phyloP scores from a whole-genome alignment of 2,797 vertebrate genomes.

The Mormyrops boulengeri region DNA sequence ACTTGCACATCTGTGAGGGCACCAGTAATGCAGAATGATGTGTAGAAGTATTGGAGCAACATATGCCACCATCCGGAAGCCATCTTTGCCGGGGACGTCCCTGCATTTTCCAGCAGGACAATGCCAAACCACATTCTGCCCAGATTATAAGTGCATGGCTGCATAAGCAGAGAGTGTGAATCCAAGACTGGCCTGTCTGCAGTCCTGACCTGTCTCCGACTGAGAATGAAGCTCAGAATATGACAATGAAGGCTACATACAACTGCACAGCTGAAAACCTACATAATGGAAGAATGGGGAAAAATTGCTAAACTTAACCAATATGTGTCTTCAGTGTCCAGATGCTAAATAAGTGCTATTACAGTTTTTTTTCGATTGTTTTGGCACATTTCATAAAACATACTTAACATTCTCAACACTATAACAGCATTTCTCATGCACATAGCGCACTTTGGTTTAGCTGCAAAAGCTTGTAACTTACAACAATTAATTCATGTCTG shows the following conservation, averaged over 20 bases:
- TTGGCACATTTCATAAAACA: not conserved
- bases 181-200: not conserved
- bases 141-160: not conserved
- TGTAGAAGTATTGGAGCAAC: not conserved
- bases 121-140: not conserved
- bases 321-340: not conserved
- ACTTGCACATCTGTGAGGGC: not conserved
- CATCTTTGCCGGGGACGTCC: not conserved
- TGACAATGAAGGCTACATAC: not conserved
- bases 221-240: not conserved
- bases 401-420: not conserved
- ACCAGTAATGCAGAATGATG: not conserved
- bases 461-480: not conserved
- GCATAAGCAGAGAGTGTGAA: not conserved
- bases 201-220: not conserved
- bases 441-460: not conserved
- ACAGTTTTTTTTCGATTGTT: not conserved
- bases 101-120: not conserved
- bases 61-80: not conserved
- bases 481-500: not conserved
- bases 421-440: not conserved
- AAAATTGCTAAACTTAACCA: not conserved
- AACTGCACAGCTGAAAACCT: not conserved
- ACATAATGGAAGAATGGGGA: not conserved
- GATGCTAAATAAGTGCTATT: not conserved